These are phyloP conservation scores for Phyllotreta striolata DNA, from an alignment of 2,888 invertebrate genomes.

Conservation along the genomic window DNA sequence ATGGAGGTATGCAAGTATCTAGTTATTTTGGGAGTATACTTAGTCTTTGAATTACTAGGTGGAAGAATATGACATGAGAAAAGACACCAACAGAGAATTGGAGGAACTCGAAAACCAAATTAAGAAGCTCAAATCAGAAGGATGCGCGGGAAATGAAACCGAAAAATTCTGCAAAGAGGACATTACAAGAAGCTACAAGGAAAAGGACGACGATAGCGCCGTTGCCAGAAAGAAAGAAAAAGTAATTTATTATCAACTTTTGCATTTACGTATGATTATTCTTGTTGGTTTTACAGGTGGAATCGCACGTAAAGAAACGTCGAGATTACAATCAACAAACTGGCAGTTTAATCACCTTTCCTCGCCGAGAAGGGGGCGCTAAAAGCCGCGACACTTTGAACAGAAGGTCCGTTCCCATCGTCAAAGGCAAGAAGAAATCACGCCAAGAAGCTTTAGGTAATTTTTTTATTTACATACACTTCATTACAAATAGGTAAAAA, in stretches of 20 bases:
- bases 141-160: slow-evolving; percentile 50
- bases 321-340: slow-evolving; percentile 59
- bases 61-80: slow-evolving; percentile 41
- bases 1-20: slow-evolving; percentile 32
- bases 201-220: slow-evolving; percentile 60
- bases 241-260: slow-evolving; percentile 9
- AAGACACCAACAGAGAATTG: slow-evolving; percentile 55
- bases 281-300: slow-evolving; percentile 52
- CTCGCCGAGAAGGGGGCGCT: slow-evolving; percentile 53
- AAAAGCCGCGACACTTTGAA: slow-evolving; percentile 55
- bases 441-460: slow-evolving; percentile 60
- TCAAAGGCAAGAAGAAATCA: slow-evolving; percentile 61
- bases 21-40: neutral
- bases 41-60: slow-evolving; percentile 6
- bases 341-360: slow-evolving; percentile 58
- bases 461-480: neutral
- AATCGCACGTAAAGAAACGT: slow-evolving; percentile 57
- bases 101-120: slow-evolving; percentile 53
- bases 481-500: slow-evolving; percentile 25
- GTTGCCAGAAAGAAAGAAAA: slow-evolving; percentile 66
- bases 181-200: slow-evolving; percentile 56
- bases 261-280: neutral
- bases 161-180: slow-evolving; percentile 60
- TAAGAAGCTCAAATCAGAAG: slow-evolving; percentile 54
- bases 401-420: slow-evolving; percentile 56